Conservation (phyloP, 2,888 invertebrate genomes). For the Euproctis similis region DNA sequence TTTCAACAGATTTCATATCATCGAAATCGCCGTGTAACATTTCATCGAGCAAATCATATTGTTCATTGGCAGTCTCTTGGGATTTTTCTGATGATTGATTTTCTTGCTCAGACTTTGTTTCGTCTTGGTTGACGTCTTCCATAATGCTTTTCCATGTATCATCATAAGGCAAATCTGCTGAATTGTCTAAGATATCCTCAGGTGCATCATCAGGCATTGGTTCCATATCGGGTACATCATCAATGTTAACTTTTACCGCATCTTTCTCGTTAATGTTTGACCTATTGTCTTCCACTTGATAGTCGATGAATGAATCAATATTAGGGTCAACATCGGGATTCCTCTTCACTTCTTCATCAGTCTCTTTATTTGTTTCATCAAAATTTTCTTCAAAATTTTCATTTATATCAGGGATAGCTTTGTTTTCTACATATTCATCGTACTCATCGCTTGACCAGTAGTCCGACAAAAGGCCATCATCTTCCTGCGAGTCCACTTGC, state of each 20-base stretch:
- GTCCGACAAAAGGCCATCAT: constrained; percentile 8
- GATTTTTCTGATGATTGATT: background rate
- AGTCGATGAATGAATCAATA: constrained; percentile 29
- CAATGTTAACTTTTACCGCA: constrained; percentile 6
- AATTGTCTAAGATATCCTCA: constrained; percentile 3
- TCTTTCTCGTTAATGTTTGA: constrained; percentile 15
- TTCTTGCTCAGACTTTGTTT: background rate
- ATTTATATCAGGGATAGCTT: constrained; percentile 4
- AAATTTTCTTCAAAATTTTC: constrained; percentile 11
- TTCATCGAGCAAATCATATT: background rate
- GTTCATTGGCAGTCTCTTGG: background rate
- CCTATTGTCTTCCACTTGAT: constrained; percentile 53
- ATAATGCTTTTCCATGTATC: constrained; percentile 1
- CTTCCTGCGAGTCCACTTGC: constrained; percentile 1
- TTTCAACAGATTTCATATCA: too few species aligned
- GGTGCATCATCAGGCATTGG: constrained; percentile 1
- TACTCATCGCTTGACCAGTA: constrained; percentile 10
- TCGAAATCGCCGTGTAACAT: too few species aligned
- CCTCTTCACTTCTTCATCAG: constrained; percentile 15
- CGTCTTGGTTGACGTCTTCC: background rate
- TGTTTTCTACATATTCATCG: constrained; percentile 9
- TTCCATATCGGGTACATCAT: constrained; percentile 2
- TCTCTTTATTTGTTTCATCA: constrained; percentile 9
- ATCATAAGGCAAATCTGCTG: constrained; percentile 7
- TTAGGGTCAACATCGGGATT: constrained; percentile 7